Evolutionary conservation across 2,888 invertebrate species (phyloP), one percentile per base, ranked within the genome.

Genomic region (Onchidella celtica): DNA sequence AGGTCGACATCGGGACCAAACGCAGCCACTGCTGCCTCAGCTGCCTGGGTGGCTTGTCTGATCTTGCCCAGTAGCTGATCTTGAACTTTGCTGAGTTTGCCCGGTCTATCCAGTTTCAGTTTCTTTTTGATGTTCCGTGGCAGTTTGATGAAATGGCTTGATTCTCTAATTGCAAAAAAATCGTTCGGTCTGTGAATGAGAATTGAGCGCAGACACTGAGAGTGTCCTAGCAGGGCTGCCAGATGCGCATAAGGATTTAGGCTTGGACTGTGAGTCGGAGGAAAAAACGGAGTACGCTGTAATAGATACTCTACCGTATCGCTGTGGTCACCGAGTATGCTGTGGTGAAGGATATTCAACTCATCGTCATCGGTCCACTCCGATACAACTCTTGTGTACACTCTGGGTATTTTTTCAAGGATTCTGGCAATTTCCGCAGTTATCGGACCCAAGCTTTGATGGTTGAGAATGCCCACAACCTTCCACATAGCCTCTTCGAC

Each of bases 231-330:
- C 3, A 34, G 21, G n/a, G 81, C 81, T n/a, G 81, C 81, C 6
- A 81, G 59, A 66, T 81, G 81, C 6, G 69, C 81, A 32, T 81
- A 81, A 38, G 81, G 81, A 61, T 75, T 75, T 11, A 6, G 17
- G 4, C 17, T 11, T 3, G 81, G 81, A 27, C 40, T 32, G 14
- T 81, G 40, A 21, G 47, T 17, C 32, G 14, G 24, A 17, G 81
- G 81, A n/a, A 81, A 81, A 36, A 55, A 68, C 0, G 24, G 21
- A 0, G 59, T 29, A 24, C 69, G 61, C 21, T 21, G 3, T 24
- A 81, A n/a, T 1, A 81, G n/a, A 29, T 57, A 75, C 21, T 38
- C 65, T 0, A 81, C 36, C 14, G 75, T 69, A 2, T 75, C 75
- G 6, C 68, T 59, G 47, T 32, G 69, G 34, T 81, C 69, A 47